These are phyloP conservation scores for Drosophila micromelanica DNA, from an alignment of 1,140 invertebrate species.

Conservation along the genomic window DNA sequence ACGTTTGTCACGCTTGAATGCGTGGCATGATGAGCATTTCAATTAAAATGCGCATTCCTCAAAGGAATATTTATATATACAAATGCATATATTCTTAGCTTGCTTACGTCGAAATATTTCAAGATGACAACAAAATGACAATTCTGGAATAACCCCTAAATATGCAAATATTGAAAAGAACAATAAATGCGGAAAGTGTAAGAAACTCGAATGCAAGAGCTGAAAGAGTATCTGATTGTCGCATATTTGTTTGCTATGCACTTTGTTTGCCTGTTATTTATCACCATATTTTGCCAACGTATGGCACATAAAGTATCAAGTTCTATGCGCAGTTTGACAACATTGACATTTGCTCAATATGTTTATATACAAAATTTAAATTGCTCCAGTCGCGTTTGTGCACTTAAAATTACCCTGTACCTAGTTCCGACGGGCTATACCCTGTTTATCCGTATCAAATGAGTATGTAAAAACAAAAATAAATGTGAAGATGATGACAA, in stretches of 20 bases:
- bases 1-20: constrained; percentile 53
- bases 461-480: too few species aligned
- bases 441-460: too few species aligned
- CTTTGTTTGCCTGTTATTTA: not conserved
- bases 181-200: constrained; percentile 1
- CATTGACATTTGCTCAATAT: not conserved
- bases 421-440: too few species aligned
- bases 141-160: constrained; percentile 50
- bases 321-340: not conserved
- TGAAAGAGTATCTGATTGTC: not conserved
- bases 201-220: not conserved
- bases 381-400: too few species aligned
- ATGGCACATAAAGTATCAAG: constrained; percentile 18
- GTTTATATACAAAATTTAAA: not conserved
- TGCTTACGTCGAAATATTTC: constrained; percentile 47
- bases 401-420: too few species aligned
- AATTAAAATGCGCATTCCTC: constrained; percentile 36
- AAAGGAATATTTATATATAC: constrained; percentile 24
- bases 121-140: constrained; percentile 7
- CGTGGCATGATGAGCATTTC: constrained; percentile 3
- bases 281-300: not conserved
- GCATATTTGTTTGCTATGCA: not conserved
- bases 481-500: constrained; percentile 35
- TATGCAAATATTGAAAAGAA: not conserved
- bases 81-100: constrained; percentile 31